Base-by-base conservation (phyloP, 1,140 invertebrate genomes). In the Drosophila melanogaster region DNA sequence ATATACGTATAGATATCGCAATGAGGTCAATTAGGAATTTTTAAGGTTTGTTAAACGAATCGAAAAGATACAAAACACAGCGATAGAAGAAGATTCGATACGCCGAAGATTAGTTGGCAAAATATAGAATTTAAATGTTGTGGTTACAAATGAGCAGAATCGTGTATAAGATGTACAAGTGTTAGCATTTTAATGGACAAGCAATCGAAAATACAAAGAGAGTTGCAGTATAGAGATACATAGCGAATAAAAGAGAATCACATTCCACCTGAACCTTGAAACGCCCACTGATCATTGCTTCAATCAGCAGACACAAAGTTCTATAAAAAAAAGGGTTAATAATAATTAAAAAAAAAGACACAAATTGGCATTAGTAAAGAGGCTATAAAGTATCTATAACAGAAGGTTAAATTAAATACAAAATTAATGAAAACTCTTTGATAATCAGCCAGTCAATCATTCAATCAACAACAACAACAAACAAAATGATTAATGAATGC, bases 381-480 rank as follows among this genome's bases (percentile, higher is more conserved):
- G 26, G 37, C 24, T 53, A 53, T 44, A 44, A 44, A 22, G 38
- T 11, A 46, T 54, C n/a, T 11, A 33, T 33, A 50, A 41, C 14
- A 49, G 40, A 59, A 76, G 38, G 3, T 1, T 35, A 19, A 30
- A 35, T n/a, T 41, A 55, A 57, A 57, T 41, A 41, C 26, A 53
- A 57, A 24, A 22, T n/a, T 22, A 46, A 53, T 57, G 7, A 76
- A 66, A 47, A 66, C 71, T 43, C 40, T 77, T 69, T 30, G 38
- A 47, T 57, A 77, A 62, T 74, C 70, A 75, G 64, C 66, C 73
- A 76, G 61, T 65, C 76, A 78, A 83, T 81, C 79, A 81, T 53
- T 77, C 75, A 77, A 77, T 74, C 65, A 81, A 77, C 77, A 80
- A 85, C 81, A 64, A 65, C 61, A 70, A 74, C 81, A 79, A 83